Conservation (phyloP, 2,888 invertebrate genomes). For the Yponomeuta evonymella region DNA sequence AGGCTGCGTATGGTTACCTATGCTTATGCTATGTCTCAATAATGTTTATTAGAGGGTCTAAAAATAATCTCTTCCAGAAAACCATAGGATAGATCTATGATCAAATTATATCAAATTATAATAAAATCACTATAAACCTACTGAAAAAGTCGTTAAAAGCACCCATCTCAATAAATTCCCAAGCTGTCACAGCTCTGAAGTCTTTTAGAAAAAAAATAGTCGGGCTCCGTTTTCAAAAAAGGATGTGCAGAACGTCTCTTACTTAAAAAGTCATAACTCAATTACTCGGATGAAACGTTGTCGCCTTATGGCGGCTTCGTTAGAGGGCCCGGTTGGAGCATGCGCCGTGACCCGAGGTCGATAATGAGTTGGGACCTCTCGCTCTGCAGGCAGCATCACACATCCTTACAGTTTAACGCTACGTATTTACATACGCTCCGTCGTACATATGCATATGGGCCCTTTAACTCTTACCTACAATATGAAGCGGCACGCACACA, state of each 20-base stretch:
- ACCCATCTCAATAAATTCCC: neutral
- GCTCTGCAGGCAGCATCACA: slow-evolving; percentile 67
- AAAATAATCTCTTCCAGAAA: too few species aligned
- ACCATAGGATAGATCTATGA: too few species aligned
- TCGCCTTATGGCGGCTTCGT: slow-evolving; percentile 72
- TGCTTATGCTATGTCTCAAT: too few species aligned
- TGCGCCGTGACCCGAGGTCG: slow-evolving; percentile 77
- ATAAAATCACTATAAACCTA: neutral
- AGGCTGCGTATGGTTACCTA: too few species aligned
- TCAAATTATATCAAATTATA: too few species aligned
- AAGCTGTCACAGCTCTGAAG: neutral
- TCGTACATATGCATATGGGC: slow-evolving; percentile 69
- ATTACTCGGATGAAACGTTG: slow-evolving; percentile 73
- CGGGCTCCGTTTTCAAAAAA: slow-evolving; percentile 2
- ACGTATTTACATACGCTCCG: slow-evolving; percentile 71
- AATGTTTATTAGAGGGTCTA: too few species aligned
- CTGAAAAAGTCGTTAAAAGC: neutral
- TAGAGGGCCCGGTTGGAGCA: slow-evolving; percentile 67
- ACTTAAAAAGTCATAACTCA: slow-evolving; percentile 76
- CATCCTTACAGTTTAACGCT: slow-evolving; percentile 70
- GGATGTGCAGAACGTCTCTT: slow-evolving; percentile 33
- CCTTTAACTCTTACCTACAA: slow-evolving; percentile 33
- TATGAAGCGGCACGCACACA: slow-evolving; percentile 14
- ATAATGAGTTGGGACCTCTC: slow-evolving; percentile 72
- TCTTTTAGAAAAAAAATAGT: neutral